Evolutionary conservation across 1,140 invertebrate genomes (phyloP).

Genomic region (Drosophila equinoxialis): DNA sequence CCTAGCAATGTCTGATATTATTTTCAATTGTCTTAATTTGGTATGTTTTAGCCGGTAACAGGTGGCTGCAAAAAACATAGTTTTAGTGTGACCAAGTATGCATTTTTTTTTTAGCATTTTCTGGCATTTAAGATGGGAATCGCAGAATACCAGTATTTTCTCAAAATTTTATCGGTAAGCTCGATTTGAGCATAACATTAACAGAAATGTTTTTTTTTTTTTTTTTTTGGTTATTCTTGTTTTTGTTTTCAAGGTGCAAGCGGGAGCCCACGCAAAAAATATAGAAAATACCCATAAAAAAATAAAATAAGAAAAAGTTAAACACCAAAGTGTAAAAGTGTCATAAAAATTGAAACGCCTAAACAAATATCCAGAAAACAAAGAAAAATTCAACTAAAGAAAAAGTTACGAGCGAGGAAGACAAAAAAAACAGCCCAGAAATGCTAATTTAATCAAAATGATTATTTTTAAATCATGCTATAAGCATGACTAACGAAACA

Average conservation of each 20-base stretch:
- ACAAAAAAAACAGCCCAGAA: conserved; percentile 11
- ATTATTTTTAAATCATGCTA: conserved; percentile 59
- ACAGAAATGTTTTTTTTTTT: too few species aligned
- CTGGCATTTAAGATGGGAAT: too few species aligned
- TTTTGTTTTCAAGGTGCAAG: conserved; percentile 10
- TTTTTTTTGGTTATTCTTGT: background rate
- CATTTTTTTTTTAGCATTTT: too few species aligned
- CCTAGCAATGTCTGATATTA: too few species aligned
- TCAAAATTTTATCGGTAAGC: too few species aligned
- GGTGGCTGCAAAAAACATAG: too few species aligned
- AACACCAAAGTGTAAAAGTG: conserved; percentile 51
- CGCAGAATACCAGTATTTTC: too few species aligned
- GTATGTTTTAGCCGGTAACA: too few species aligned
- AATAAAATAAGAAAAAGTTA: conserved; percentile 2
- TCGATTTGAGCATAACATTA: too few species aligned
- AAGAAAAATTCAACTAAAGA: conserved; percentile 13
- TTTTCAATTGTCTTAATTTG: too few species aligned
- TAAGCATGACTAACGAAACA: conserved; percentile 69
- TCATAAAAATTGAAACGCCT: conserved; percentile 26
- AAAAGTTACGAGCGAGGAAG: background rate
- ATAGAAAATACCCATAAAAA: conserved; percentile 7
- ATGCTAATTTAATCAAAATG: conserved; percentile 40
- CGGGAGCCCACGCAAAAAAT: background rate
- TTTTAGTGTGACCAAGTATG: too few species aligned
- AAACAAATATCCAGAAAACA: conserved; percentile 5